These are phyloP conservation scores for Empis stercorea DNA, from an alignment of 2,888 invertebrate species.

Conservation along the genomic window DNA sequence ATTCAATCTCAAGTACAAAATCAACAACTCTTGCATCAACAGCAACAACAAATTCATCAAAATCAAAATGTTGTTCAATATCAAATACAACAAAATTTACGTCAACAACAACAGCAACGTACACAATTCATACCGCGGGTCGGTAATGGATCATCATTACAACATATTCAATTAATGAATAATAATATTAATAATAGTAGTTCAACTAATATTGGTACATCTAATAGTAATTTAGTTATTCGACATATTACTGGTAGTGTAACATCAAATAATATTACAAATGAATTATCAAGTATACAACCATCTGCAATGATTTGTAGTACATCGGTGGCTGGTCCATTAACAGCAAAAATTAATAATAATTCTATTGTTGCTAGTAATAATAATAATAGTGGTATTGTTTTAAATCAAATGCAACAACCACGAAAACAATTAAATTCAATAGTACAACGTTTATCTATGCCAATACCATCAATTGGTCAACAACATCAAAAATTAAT, in stretches of 20 bases:
- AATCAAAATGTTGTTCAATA: not conserved
- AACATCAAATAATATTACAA: not conserved
- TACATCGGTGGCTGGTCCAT: not conserved
- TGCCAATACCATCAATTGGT: slow-evolving; percentile 22
- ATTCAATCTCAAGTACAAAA: not conserved
- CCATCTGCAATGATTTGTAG: not conserved
- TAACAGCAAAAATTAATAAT: not conserved
- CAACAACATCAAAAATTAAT: slow-evolving; percentile 19
- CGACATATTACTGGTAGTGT: not conserved
- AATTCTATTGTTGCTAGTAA: not conserved
- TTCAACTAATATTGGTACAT: too few species aligned
- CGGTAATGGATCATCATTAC: slow-evolving; percentile 9
- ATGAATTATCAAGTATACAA: not conserved
- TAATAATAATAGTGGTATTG: too few species aligned
- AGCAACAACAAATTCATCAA: slow-evolving; percentile 6
- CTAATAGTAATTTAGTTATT: too few species aligned
- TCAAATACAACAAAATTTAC: slow-evolving; percentile 6
- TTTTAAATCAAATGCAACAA: slow-evolving; percentile 8
- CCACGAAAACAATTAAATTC: slow-evolving; percentile 6
- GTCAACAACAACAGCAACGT: slow-evolving; percentile 7
- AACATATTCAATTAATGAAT: slow-evolving; percentile 3
- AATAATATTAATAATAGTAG: too few species aligned
- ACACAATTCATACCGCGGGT: slow-evolving; percentile 25
- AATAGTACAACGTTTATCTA: not conserved
- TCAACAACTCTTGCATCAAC: slow-evolving; percentile 6